A percentile compares a stretch with the other conserved stretches of the same genome.
phyloP scores from a whole-genome alignment of 2,888 invertebrate species.

The Sarcophaga variegata region DNA sequence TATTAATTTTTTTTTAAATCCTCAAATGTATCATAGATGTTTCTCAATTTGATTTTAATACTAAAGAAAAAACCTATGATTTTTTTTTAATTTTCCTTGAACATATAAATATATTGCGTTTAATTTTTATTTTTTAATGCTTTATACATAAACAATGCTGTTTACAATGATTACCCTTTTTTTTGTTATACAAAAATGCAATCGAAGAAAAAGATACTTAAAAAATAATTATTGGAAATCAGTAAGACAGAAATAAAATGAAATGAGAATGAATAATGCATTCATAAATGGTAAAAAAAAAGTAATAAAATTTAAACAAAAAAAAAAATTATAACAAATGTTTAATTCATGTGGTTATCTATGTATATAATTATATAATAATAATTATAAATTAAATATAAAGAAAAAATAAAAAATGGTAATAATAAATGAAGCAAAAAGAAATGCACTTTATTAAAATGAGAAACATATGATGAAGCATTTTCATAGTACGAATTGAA shows the following conservation, averaged over 20 bases:
- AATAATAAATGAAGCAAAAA: constrained; percentile 42
- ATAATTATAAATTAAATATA: constrained; percentile 77
- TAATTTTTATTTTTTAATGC: constrained; percentile 17
- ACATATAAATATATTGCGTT: constrained; percentile 6
- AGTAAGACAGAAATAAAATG: constrained; percentile 6
- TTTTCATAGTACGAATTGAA: too few species aligned
- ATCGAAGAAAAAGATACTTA: constrained; percentile 1
- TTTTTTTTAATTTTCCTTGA: constrained; percentile 7
- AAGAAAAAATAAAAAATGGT: constrained; percentile 56
- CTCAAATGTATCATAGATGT: constrained; percentile 30
- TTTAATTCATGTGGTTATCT: constrained; percentile 79
- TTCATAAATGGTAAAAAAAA: constrained; percentile 38
- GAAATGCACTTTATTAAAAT: neutral
- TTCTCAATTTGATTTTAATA: constrained; percentile 6
- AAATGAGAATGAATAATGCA: constrained; percentile 1
- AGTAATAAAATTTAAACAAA: constrained; percentile 32
- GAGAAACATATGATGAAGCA: neutral
- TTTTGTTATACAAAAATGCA: neutral
- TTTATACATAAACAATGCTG: constrained; percentile 19
- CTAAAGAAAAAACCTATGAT: constrained; percentile 1
- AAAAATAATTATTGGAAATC: constrained; percentile 12
- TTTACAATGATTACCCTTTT: constrained; percentile 11
- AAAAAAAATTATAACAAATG: constrained; percentile 29
- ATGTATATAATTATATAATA: constrained; percentile 80
- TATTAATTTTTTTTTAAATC: constrained; percentile 11